Percentiles rank a stretch among this genome's conserved stretches.
These are phyloP conservation scores for Zele albiditarsus DNA, from an alignment of 2,888 invertebrate genomes.

Conservation along the genomic window DNA sequence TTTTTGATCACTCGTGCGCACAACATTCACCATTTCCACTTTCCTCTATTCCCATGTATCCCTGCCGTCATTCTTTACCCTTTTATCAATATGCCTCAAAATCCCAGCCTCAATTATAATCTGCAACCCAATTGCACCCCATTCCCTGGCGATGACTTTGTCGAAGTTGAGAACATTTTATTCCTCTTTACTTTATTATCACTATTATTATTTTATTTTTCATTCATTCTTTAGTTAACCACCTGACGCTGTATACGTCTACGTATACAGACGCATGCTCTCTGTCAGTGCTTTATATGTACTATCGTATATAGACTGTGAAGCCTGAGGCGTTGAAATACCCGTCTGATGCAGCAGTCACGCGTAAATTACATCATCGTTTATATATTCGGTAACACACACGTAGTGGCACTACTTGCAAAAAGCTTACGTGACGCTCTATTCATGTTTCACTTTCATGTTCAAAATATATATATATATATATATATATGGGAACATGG, in stretches of 20 bases:
- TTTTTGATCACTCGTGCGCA: slow-evolving; percentile 23
- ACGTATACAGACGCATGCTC: background rate
- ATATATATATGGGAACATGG: no score
- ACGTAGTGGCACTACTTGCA: background rate
- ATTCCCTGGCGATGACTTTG: slow-evolving; percentile 6
- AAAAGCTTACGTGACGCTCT: no score
- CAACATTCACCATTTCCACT: slow-evolving; percentile 17
- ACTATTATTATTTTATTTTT: background rate
- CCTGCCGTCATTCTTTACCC: background rate
- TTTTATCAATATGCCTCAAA: background rate
- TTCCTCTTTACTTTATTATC: background rate
- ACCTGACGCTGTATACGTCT: background rate
- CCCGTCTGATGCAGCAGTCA: slow-evolving; percentile 22
- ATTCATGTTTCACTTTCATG: no score
- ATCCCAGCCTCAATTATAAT: background rate
- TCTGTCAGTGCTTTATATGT: no score
- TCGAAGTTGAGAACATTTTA: background rate
- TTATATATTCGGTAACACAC: background rate
- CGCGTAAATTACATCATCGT: background rate
- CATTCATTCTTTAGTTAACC: background rate
- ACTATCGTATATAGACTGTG: no score
- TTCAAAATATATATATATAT: no score
- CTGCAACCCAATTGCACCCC: background rate
- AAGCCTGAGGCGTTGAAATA: slow-evolving; percentile 5
- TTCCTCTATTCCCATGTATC: background rate